phyloP scores from a whole-genome alignment of 53 echinoderm and acorn worm genomes.

The Stichopus horrens region DNA sequence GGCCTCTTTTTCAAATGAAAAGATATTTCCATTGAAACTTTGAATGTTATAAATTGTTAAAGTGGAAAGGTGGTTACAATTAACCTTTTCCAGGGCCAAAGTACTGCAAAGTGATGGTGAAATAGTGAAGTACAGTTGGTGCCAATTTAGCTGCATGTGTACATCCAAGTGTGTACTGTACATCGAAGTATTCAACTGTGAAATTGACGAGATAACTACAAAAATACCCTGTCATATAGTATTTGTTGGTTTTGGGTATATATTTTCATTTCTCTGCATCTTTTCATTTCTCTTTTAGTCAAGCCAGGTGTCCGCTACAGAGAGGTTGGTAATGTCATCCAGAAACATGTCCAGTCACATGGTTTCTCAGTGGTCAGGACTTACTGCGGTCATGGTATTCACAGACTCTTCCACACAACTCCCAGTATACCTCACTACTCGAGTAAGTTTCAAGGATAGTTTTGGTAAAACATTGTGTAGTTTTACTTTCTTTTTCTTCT shows the following conservation, averaged over 20 bases:
- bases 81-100: background rate
- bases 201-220: no score
- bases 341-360: conserved; percentile 91
- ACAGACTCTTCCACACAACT: conserved; percentile 91
- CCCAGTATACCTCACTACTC: conserved; percentile 99
- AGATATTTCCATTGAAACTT: no score
- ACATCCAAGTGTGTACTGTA: no score
- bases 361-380: conserved; percentile 88
- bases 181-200: no score
- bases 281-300: conserved; percentile 50
- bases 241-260: background rate
- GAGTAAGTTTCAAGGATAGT: conserved; percentile 65
- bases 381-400: conserved; percentile 98
- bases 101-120: background rate
- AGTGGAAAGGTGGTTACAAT: no score
- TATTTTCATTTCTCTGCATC: background rate
- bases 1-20: no score
- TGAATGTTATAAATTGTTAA: no score
- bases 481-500: background rate
- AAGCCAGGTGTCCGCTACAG: conserved; percentile 94
- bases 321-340: conserved; percentile 86
- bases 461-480: background rate
- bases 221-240: background rate
- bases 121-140: background rate
- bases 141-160: background rate